Percentiles rank a stretch among this genome's conserved stretches.
Conservation (phyloP, 2,888 invertebrate genomes). For the Drosophila demipolita region DNA sequence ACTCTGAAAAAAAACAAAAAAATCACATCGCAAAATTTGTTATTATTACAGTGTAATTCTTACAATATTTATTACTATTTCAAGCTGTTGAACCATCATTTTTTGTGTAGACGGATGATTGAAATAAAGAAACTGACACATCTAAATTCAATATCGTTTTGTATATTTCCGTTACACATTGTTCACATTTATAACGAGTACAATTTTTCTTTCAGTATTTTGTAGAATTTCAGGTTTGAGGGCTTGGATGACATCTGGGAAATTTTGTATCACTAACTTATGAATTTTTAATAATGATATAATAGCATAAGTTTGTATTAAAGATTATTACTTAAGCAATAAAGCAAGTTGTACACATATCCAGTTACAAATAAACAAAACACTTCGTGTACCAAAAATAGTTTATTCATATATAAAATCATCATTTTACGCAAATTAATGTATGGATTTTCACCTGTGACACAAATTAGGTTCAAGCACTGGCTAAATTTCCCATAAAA, state of each 20-base stretch:
- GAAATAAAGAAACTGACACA: conserved; percentile 76
- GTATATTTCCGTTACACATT: background rate
- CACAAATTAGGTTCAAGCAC: background rate
- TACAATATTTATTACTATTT: conserved; percentile 75
- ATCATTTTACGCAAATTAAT: background rate
- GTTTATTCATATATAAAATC: background rate
- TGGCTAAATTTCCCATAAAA: background rate
- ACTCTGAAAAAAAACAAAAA: background rate
- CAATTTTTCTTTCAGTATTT: background rate
- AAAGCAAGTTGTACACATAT: background rate
- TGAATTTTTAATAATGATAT: background rate
- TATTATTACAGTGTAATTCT: conserved; percentile 51
- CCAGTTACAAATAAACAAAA: background rate
- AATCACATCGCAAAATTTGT: conserved; percentile 42
- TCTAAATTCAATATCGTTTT: conserved; percentile 40
- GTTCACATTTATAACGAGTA: background rate
- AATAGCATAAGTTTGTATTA: background rate
- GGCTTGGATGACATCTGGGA: background rate
- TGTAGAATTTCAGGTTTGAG: background rate
- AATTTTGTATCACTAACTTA: background rate
- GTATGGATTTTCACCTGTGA: background rate
- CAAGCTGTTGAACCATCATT: conserved; percentile 65
- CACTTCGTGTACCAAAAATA: background rate
- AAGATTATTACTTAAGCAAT: background rate
- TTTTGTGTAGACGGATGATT: conserved; percentile 71